Evolutionary conservation across 2,888 invertebrate genomes (phyloP).

Genomic region (Drosophila hamatofila): DNA sequence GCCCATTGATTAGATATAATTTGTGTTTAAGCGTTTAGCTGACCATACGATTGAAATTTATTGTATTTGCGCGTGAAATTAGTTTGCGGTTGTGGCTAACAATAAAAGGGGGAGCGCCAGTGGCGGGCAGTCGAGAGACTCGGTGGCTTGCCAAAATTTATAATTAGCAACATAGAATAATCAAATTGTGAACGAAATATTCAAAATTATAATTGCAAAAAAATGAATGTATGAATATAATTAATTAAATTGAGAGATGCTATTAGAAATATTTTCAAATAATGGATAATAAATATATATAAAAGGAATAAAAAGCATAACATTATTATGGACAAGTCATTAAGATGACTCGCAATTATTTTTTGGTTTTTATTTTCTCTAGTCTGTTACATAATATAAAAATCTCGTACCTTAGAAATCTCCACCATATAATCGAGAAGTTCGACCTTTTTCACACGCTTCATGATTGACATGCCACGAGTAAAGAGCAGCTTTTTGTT

Average conservation of each 20-base stretch:
- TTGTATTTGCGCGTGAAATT: conserved; percentile 66
- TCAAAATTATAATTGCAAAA: conserved; percentile 23
- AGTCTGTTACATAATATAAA: not conserved
- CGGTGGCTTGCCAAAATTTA: conserved; percentile 17
- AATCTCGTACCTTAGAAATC: conserved; percentile 11
- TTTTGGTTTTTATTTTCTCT: not conserved
- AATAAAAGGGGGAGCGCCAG: not conserved
- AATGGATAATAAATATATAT: not conserved
- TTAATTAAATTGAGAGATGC: conserved; percentile 15
- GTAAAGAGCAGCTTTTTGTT: conserved; percentile 38
- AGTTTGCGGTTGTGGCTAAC: conserved; percentile 56
- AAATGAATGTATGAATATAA: conserved; percentile 2
- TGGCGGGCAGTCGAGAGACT: not conserved
- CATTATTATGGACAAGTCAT: conserved; percentile 15
- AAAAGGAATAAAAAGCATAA: not conserved
- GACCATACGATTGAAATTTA: conserved; percentile 33
- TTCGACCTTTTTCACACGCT: conserved; percentile 59
- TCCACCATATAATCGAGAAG: conserved; percentile 26
- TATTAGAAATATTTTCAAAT: conserved; percentile 7
- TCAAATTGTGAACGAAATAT: conserved; percentile 46
- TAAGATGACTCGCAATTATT: conserved; percentile 10
- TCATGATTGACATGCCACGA: conserved; percentile 39
- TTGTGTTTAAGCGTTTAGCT: conserved; percentile 42
- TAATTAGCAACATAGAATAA: conserved; percentile 62
- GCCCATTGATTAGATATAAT: conserved; percentile 60